Base-by-base conservation (phyloP, 1,140 invertebrate species). In the Stenopsyche tienmushanensis region DNA sequence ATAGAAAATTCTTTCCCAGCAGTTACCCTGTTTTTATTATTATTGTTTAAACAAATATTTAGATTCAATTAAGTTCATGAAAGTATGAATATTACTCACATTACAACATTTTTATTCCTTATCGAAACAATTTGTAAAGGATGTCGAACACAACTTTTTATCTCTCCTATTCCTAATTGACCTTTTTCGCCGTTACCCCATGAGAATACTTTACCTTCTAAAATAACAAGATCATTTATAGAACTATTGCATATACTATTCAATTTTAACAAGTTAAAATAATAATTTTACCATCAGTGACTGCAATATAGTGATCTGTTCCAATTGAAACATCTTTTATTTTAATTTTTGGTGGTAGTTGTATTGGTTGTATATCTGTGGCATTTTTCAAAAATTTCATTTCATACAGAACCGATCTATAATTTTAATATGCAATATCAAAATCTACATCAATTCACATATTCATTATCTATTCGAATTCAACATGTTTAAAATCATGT, bases 121-220 rank as follows among this genome's bases (percentile, higher is more conserved):
- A 89, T 76, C 9, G 80, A 76, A 60, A 88, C 81, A 18, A 90
- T 83, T 67, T 82, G 74, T 24, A 77, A 76, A 1, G 88, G 88
- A 70, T 82, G 81, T 34, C 79, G 75, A 62, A 77, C 75, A 76
- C 80, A 83, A 3, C 77, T 73, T 65, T 83, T 80, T 7, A 81
- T 72, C 34, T 82, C 78, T 0, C 85, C 87, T 65, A 87, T 83
- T 1, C 89, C 89, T 52, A 91, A 76, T 74, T 91, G 87, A 23
- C 90, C 90, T 71, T 80, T 81, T 49, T 71, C 76, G 9, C 87
- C 86, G 72, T 86, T 82, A 24, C 90, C 90, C 90, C 89, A 92
- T 2, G 85, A 82, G 72, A 84, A 91, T 13, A 90, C 87, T 10
- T 83, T 75, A 26, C 82, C 79, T 25, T 69, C 66, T 66, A 54